These are phyloP conservation scores for Sisyra terminalis DNA, from an alignment of 2,888 invertebrate species.

Conservation along the genomic window DNA sequence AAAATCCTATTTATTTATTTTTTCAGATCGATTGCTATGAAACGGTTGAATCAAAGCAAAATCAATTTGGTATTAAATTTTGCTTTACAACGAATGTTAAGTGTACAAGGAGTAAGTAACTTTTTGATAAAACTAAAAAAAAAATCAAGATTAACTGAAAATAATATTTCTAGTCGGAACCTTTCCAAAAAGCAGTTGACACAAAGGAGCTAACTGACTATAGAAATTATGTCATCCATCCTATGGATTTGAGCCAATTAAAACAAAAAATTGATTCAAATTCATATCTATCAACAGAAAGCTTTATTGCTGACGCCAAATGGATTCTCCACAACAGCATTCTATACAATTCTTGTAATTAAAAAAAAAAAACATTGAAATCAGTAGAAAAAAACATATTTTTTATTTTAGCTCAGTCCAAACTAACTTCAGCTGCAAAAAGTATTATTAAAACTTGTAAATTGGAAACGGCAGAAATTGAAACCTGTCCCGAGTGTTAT, in stretches of 20 bases:
- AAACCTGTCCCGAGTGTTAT: conserved; percentile 88
- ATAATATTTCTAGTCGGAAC: conserved; percentile 50
- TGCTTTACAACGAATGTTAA: conserved; percentile 66
- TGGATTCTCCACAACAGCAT: conserved; percentile 92
- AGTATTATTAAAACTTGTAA: conserved; percentile 68
- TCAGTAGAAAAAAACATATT: neutral
- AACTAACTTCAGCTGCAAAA: conserved; percentile 60
- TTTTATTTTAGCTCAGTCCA: conserved; percentile 47
- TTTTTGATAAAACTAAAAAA: neutral
- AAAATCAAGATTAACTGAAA: no score
- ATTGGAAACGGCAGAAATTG: conserved; percentile 81
- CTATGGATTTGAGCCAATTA: conserved; percentile 67
- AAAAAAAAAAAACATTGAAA: conserved; percentile 2
- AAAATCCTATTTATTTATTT: conserved; percentile 2
- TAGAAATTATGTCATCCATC: conserved; percentile 66
- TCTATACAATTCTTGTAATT: conserved; percentile 74
- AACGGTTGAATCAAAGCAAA: conserved; percentile 52
- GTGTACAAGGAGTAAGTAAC: conserved; percentile 56
- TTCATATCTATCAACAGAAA: conserved; percentile 71
- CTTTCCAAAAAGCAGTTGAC: conserved; percentile 64
- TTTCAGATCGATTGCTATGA: conserved; percentile 48
- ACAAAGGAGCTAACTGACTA: conserved; percentile 55
- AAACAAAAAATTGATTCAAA: conserved; percentile 60
- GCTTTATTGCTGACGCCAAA: conserved; percentile 76
- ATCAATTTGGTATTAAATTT: conserved; percentile 62